These are phyloP conservation scores for Butorides virescens DNA, from an alignment of 2,113 vertebrate genomes.

Conservation along the genomic window DNA sequence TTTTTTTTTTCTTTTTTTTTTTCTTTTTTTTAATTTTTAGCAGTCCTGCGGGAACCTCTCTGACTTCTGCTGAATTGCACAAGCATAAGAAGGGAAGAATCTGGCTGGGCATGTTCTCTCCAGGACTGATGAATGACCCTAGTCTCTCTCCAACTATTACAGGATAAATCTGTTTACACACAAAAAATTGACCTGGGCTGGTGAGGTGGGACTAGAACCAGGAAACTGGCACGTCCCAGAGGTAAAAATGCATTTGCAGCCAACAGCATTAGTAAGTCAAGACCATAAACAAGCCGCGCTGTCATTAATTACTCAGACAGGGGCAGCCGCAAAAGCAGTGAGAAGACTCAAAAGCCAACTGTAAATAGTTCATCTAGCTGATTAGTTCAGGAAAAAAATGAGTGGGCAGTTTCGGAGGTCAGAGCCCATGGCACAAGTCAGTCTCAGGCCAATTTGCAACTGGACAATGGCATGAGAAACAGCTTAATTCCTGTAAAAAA, in stretches of 20 bases:
- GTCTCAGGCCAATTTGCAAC: slow-evolving; percentile 42
- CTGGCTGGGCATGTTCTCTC: slow-evolving; percentile 14
- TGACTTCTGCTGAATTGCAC: background rate
- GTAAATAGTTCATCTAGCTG: slow-evolving; percentile 65
- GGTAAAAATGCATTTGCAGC: slow-evolving; percentile 72
- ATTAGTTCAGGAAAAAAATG: slow-evolving; percentile 61
- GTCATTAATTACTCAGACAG: slow-evolving; percentile 75
- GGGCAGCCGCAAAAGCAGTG: slow-evolving; percentile 59
- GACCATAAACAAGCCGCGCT: slow-evolving; percentile 68
- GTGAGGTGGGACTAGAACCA: slow-evolving; percentile 69
- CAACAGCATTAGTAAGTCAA: slow-evolving; percentile 72
- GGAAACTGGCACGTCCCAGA: slow-evolving; percentile 68
- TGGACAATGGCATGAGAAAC: slow-evolving; percentile 39
- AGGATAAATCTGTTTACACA: slow-evolving; percentile 73
- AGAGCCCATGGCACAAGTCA: slow-evolving; percentile 46
- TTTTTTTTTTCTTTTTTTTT: too few species aligned
- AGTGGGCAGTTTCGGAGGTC: slow-evolving; percentile 58
- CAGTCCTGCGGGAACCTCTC: background rate
- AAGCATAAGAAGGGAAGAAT: slow-evolving; percentile 3
- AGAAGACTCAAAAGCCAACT: slow-evolving; percentile 70
- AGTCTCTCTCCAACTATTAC: slow-evolving; percentile 60
- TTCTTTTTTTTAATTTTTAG: background rate
- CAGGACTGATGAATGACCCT: slow-evolving; percentile 59
- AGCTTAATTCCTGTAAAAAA: background rate
- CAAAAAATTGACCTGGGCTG: slow-evolving; percentile 71